phyloP scores from a whole-genome alignment of 1,140 invertebrate species.

The Globodera rostochiensis region DNA sequence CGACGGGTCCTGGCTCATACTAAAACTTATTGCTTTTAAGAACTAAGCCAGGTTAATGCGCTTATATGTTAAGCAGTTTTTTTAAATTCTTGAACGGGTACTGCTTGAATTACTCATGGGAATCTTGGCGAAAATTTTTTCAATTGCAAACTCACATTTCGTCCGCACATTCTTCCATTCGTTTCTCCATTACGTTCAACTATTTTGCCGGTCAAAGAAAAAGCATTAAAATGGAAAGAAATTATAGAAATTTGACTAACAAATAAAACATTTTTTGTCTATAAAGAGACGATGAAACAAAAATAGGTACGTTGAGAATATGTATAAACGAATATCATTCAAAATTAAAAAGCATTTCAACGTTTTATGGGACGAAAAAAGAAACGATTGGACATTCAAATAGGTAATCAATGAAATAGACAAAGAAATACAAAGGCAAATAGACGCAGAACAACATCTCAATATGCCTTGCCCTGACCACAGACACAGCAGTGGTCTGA shows the following conservation, averaged over 20 bases:
- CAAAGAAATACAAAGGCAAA: too few species aligned
- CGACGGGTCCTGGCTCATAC: conserved; percentile 15
- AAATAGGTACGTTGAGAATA: background rate
- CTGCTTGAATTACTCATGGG: too few species aligned
- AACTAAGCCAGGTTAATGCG: too few species aligned
- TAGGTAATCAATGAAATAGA: too few species aligned
- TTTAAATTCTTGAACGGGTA: too few species aligned
- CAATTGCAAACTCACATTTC: conserved; percentile 29
- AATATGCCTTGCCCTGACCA: too few species aligned
- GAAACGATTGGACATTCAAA: background rate
- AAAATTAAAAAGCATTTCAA: background rate
- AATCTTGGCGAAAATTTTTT: too few species aligned
- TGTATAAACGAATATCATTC: background rate
- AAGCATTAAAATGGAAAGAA: background rate
- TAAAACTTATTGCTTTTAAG: background rate
- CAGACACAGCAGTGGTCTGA: too few species aligned
- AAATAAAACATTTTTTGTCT: background rate
- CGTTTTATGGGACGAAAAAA: background rate
- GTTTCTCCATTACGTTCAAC: conserved; percentile 37
- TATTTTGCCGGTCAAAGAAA: background rate
- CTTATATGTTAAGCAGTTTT: too few species aligned
- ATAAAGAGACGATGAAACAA: conserved; percentile 9
- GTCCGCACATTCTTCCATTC: conserved; percentile 37
- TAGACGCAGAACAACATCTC: too few species aligned
- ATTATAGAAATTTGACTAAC: conserved; percentile 6